phyloP scores from a whole-genome alignment of 2,888 invertebrate species.

The Lasiommata megera region DNA sequence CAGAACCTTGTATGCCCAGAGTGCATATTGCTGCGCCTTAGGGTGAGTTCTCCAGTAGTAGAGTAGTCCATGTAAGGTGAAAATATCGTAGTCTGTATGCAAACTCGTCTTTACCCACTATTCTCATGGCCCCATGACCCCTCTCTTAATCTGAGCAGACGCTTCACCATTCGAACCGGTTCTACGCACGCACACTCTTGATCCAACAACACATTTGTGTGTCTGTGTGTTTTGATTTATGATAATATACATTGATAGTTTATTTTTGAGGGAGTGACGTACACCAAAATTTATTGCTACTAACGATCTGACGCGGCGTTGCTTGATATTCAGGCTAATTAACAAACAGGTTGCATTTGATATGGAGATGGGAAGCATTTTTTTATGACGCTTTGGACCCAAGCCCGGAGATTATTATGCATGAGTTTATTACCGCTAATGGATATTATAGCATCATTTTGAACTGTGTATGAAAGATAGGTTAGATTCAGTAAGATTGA shows the following conservation, averaged over 20 bases:
- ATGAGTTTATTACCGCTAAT: slow-evolving; percentile 6
- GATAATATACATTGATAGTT: slow-evolving; percentile 47
- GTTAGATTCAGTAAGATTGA: too few species aligned
- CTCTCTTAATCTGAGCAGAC: slow-evolving; percentile 45
- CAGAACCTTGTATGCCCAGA: too few species aligned
- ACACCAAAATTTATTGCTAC: slow-evolving; percentile 27
- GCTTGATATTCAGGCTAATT: slow-evolving; percentile 18
- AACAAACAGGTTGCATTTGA: slow-evolving; percentile 13
- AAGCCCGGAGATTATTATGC: slow-evolving; percentile 6
- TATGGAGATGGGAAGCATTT: not conserved
- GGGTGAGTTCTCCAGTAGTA: too few species aligned
- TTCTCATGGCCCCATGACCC: slow-evolving; percentile 21
- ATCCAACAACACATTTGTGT: slow-evolving; percentile 19
- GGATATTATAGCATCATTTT: too few species aligned
- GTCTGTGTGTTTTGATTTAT: slow-evolving; percentile 53
- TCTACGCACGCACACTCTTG: not conserved
- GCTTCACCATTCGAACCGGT: slow-evolving; percentile 25
- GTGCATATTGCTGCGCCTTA: too few species aligned
- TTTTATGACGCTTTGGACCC: not conserved
- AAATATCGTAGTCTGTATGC: not conserved
- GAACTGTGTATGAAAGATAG: too few species aligned
- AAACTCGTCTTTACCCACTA: not conserved
- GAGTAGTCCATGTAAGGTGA: too few species aligned
- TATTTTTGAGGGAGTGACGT: slow-evolving; percentile 37
- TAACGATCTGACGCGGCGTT: slow-evolving; percentile 19